A percentile compares a stretch with the other conserved stretches of the same genome.
These are phyloP conservation scores for Pyrocoelia pectoralis DNA, from an alignment of 2,888 invertebrate species.

Conservation along the genomic window DNA sequence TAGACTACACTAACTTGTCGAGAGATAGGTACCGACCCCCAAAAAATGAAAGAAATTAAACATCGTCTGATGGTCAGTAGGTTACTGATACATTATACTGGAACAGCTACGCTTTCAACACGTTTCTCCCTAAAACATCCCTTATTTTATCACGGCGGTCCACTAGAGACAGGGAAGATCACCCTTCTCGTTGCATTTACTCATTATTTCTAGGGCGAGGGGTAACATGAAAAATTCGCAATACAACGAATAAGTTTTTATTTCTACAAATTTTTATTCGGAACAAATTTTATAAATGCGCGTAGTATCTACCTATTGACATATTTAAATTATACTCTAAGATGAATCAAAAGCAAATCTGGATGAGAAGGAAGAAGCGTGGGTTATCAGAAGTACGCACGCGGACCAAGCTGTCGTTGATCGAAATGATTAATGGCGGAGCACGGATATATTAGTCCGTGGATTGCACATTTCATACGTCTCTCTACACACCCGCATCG, in stretches of 20 bases:
- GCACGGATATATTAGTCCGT: constrained; percentile 53
- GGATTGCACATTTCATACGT: constrained; percentile 50
- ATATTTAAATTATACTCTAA: constrained; percentile 41
- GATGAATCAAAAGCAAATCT: constrained; percentile 39
- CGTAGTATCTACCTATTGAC: constrained; percentile 42
- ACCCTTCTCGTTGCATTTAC: constrained; percentile 33
- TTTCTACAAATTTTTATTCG: too few species aligned
- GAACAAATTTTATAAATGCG: too few species aligned
- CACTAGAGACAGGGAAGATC: constrained; percentile 40
- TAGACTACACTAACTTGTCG: too few species aligned
- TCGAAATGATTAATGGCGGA: constrained; percentile 55
- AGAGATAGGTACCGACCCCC: neutral
- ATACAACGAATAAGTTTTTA: too few species aligned
- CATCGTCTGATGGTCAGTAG: constrained; percentile 47
- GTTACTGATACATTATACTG: constrained; percentile 47
- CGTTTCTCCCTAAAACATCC: constrained; percentile 28
- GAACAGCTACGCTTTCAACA: constrained; percentile 40
- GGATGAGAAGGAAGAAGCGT: constrained; percentile 36
- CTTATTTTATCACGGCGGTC: constrained; percentile 34
- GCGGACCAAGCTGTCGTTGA: constrained; percentile 53
- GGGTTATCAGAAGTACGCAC: constrained; percentile 52
- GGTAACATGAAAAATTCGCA: constrained; percentile 1
- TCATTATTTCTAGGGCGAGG: constrained; percentile 27
- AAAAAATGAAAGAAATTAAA: constrained; percentile 28
- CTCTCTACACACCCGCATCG: constrained; percentile 42